Evolutionary conservation across 2,888 invertebrate species (phyloP).

Genomic region (Coelogynopora nodosa): DNA sequence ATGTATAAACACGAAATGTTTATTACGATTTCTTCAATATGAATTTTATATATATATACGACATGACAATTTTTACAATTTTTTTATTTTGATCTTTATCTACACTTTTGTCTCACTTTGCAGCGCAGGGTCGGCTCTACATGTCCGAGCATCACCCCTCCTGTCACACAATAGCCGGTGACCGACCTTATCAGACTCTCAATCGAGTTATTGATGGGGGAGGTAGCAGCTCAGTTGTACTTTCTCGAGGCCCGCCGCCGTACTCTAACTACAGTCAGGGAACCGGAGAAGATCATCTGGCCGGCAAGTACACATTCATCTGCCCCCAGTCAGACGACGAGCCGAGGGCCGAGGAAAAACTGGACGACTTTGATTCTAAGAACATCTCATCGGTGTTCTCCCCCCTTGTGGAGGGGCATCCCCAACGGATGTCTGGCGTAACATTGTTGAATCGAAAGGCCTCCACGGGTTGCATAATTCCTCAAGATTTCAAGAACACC

Average conservation of each 20-base stretch:
- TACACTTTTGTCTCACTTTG: too few species aligned
- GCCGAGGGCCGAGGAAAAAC: background rate
- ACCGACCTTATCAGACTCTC: background rate
- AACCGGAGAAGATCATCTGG: background rate
- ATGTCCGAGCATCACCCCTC: background rate
- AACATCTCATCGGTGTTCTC: background rate
- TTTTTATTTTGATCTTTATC: too few species aligned
- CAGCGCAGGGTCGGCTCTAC: too few species aligned
- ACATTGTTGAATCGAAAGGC: background rate
- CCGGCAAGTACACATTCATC: background rate
- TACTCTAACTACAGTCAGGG: constrained; percentile 12
- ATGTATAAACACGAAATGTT: too few species aligned
- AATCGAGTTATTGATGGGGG: background rate
- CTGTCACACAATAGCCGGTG: background rate
- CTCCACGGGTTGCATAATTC: background rate
- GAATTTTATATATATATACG: too few species aligned
- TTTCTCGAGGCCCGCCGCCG: background rate
- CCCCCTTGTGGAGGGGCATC: background rate
- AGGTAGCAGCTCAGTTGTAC: background rate
- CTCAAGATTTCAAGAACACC: background rate
- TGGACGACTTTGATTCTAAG: background rate
- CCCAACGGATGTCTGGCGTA: background rate
- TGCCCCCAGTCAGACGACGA: background rate
- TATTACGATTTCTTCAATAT: too few species aligned
- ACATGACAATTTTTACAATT: too few species aligned